Conservation (phyloP, 2,113 vertebrate species). For the Pithys albifrons region DNA sequence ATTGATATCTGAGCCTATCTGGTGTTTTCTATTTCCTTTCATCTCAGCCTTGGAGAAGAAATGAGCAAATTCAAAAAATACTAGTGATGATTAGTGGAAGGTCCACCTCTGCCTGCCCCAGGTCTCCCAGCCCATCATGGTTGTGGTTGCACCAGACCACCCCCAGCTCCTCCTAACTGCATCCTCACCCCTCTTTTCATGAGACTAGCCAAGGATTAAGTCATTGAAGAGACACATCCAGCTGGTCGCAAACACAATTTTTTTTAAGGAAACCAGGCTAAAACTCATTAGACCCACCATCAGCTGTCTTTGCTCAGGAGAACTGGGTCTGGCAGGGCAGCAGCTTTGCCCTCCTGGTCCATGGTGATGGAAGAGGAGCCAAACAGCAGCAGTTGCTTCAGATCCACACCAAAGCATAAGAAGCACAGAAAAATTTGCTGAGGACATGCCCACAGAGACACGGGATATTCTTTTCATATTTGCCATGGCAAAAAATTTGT, state of each 20-base stretch:
- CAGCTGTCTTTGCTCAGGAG: neutral
- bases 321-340: neutral
- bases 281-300: neutral
- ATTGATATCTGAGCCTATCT: neutral
- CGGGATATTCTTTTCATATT: conserved; percentile 31
- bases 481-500: conserved; percentile 14
- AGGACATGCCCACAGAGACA: neutral
- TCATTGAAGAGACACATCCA: neutral
- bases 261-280: neutral
- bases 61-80: neutral
- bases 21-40: neutral
- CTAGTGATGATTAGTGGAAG: neutral
- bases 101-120: neutral
- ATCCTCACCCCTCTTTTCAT: neutral
- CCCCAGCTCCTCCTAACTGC: neutral
- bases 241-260: neutral
- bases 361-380: neutral
- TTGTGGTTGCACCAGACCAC: neutral
- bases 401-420: accelerated
- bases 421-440: neutral
- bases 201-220: neutral
- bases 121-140: neutral
- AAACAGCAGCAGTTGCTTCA: neutral
- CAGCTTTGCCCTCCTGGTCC: neutral
- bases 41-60: neutral